These are phyloP conservation scores for Bruchidius siliquastri DNA, from an alignment of 2,888 invertebrate genomes.

Conservation along the genomic window DNA sequence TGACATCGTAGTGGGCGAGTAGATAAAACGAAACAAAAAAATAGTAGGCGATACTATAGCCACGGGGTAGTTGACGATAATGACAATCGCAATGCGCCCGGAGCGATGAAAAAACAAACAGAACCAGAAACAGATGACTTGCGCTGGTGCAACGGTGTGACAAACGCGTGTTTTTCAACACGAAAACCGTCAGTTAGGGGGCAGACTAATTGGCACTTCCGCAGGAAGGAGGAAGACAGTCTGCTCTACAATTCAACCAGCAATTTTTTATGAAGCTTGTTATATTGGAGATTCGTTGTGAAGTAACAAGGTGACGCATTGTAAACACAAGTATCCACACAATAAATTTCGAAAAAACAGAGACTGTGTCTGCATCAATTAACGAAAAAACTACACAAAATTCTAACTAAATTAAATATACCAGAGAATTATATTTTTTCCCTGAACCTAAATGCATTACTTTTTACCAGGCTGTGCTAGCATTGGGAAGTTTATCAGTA, in stretches of 20 bases:
- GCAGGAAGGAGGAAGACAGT: neutral
- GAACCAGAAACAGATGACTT: neutral
- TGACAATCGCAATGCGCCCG: neutral
- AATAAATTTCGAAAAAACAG: too few relatives aligned
- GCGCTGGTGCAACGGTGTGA: neutral
- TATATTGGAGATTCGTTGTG: neutral
- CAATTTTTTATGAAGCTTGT: neutral
- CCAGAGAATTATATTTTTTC: too few relatives aligned
- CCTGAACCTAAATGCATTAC: too few relatives aligned
- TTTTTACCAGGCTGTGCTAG: too few relatives aligned
- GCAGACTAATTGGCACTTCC: neutral
- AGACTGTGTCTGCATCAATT: too few relatives aligned
- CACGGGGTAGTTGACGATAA: neutral
- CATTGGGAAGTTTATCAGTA: too few relatives aligned
- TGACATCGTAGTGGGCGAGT: neutral
- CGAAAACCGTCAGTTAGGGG: neutral
- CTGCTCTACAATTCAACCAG: neutral
- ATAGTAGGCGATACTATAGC: neutral
- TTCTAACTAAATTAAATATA: too few relatives aligned
- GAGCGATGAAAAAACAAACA: neutral
- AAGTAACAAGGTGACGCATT: neutral
- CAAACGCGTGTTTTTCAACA: neutral
- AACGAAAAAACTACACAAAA: too few relatives aligned
- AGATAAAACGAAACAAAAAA: neutral
- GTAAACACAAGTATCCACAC: too few relatives aligned